A percentile compares a stretch with the other conserved stretches of the same genome.
These are phyloP conservation scores for Drosophila phalerata DNA, from an alignment of 2,888 invertebrate species.

Conservation along the genomic window DNA sequence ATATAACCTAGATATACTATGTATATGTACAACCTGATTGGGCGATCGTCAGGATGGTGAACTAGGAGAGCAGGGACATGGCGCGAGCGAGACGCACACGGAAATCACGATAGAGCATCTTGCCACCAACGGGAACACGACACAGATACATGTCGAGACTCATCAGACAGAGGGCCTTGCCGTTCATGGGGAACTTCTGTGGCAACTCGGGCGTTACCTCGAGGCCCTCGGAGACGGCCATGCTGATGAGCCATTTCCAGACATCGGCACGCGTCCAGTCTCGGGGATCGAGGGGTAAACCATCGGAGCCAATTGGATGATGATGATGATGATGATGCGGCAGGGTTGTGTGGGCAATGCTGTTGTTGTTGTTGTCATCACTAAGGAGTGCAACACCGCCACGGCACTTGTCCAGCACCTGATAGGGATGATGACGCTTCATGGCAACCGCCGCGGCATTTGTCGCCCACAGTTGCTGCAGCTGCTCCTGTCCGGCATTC, in stretches of 20 bases:
- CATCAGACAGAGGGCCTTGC: conserved; percentile 92
- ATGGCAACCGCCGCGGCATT: conserved; percentile 46
- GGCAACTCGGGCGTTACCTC: conserved; percentile 84
- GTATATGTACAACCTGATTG: conserved; percentile 67
- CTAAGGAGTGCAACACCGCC: conserved; percentile 54
- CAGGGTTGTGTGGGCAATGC: conserved; percentile 48
- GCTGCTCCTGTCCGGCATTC: conserved; percentile 77
- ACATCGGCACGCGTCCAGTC: conserved; percentile 91
- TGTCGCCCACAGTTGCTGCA: conserved; percentile 74
- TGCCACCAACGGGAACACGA: conserved; percentile 90
- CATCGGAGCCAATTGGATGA: conserved; percentile 79
- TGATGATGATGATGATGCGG: conserved; percentile 41
- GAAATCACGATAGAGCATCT: conserved; percentile 90
- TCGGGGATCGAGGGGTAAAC: conserved; percentile 88
- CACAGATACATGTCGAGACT: conserved; percentile 90
- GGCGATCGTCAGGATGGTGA: conserved; percentile 7
- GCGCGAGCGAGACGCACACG: conserved; percentile 90
- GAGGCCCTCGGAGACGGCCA: conserved; percentile 86
- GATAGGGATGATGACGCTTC: conserved; percentile 79
- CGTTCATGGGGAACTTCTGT: conserved; percentile 91
- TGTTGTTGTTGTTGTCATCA: conserved; percentile 64
- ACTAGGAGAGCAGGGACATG: conserved; percentile 86
- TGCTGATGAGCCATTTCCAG: conserved; percentile 88
- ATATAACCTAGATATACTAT: conserved; percentile 38
- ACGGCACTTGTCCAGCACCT: conserved; percentile 69